A percentile compares a stretch with the other conserved stretches of the same genome.
phyloP scores from a whole-genome alignment of 1,140 invertebrate species.

The Thereuonema tuberculata region DNA sequence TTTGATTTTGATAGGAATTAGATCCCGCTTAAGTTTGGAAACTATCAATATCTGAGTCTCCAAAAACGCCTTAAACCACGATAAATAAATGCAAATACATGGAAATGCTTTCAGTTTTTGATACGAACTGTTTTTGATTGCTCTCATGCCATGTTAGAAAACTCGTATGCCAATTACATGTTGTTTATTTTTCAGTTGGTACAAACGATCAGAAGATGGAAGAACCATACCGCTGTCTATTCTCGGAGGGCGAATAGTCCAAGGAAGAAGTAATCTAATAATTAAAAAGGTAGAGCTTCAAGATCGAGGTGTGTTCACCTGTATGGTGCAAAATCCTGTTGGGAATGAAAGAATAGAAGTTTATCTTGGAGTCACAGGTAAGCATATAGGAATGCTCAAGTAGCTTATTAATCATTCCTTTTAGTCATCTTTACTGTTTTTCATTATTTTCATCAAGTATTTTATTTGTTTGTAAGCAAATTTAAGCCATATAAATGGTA shows the following conservation, averaged over 20 bases:
- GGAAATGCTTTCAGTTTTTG: no score
- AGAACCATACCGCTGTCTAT: neutral
- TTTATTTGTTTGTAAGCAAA: conserved; percentile 15
- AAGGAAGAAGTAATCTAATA: conserved; percentile 15
- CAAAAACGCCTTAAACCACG: no score
- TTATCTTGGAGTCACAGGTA: conserved; percentile 22
- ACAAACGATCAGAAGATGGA: neutral
- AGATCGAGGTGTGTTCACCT: conserved; percentile 23
- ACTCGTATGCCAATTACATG: no score
- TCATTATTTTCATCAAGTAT: neutral
- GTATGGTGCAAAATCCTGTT: conserved; percentile 23
- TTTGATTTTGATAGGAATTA: no score
- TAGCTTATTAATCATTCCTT: no score
- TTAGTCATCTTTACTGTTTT: conserved; percentile 10
- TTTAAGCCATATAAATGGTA: conserved; percentile 52
- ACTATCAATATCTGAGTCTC: no score
- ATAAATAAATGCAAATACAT: no score
- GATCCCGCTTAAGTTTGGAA: no score
- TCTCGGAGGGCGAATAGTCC: neutral
- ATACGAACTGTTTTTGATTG: no score
- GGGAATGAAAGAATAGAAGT: conserved; percentile 22
- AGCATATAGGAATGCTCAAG: conserved; percentile 18
- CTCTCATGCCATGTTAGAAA: no score
- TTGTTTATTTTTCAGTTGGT: no score
- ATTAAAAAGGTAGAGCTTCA: conserved; percentile 13